Percentiles rank a stretch among this genome's conserved stretches.
phyloP scores from a whole-genome alignment of 2,113 vertebrate genomes.

The Monopterus albus region DNA sequence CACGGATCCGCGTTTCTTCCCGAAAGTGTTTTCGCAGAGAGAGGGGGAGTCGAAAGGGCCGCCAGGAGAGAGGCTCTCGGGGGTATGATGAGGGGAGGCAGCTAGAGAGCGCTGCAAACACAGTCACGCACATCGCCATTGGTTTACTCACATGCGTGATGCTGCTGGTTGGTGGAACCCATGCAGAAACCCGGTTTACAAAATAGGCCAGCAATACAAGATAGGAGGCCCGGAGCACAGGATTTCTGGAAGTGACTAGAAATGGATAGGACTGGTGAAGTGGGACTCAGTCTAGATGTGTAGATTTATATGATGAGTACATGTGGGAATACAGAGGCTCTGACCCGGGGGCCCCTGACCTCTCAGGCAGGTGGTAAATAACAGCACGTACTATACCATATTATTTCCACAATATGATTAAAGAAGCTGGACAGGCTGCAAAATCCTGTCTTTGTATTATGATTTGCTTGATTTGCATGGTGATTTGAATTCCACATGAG shows the following conservation, averaged over 20 bases:
- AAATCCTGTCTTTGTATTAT: too few relatives aligned
- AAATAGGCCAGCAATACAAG: constrained; percentile 4
- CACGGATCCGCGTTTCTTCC: constrained; percentile 67
- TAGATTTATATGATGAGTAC: too few relatives aligned
- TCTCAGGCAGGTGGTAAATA: too few relatives aligned
- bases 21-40: constrained; percentile 62
- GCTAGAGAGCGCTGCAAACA: constrained; percentile 59
- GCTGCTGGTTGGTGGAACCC: constrained; percentile 17
- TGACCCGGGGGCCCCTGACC: too few relatives aligned
- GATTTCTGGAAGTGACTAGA: too few relatives aligned
- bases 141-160: background rate
- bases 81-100: constrained; percentile 24
- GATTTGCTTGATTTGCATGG: background rate
- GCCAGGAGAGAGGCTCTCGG: constrained; percentile 35
- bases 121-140: constrained; percentile 14
- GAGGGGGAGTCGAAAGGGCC: constrained; percentile 7
- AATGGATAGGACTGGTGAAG: too few relatives aligned
- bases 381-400: too few relatives aligned
- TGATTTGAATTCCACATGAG: too few relatives aligned
- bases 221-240: background rate
- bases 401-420: background rate
- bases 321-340: too few relatives aligned
- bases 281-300: too few relatives aligned
- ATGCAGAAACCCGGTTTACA: constrained; percentile 31
- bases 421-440: too few relatives aligned